A percentile compares a stretch with the other conserved stretches of the same genome.
Evolutionary conservation across 1,140 invertebrate genomes (phyloP).

Genomic region (Limonius californicus): DNA sequence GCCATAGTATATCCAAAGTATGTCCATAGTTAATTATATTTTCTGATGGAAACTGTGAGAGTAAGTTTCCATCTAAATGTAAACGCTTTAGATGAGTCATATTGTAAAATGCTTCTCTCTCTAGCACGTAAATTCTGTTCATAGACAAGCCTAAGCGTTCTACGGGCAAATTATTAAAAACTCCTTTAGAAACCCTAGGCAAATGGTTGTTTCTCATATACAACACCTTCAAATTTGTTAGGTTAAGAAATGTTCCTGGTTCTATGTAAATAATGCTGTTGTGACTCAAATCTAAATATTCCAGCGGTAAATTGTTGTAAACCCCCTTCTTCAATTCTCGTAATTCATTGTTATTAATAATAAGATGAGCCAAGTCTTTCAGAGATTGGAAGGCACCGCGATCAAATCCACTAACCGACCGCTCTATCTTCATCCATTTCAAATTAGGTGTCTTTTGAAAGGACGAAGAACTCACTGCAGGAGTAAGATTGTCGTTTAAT

Average conservation of each 20-base stretch:
- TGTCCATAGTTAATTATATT: background rate
- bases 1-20: slow-evolving; percentile 16
- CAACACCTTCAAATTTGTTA: slow-evolving; percentile 2
- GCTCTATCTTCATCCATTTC: too few relatives aligned
- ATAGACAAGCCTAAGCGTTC: slow-evolving; percentile 13
- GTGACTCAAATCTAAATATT: too few relatives aligned
- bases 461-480: background rate
- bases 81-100: slow-evolving; percentile 19
- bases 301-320: too few relatives aligned
- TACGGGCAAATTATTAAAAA: slow-evolving; percentile 21
- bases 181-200: background rate
- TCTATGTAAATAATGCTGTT: background rate
- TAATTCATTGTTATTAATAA: too few relatives aligned
- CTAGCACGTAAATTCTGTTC: slow-evolving; percentile 24
- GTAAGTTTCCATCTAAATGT: slow-evolving; percentile 17
- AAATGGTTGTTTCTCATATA: background rate
- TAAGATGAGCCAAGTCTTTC: too few relatives aligned
- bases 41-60: slow-evolving; percentile 16
- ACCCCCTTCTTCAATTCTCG: too few relatives aligned
- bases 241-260: slow-evolving; percentile 15
- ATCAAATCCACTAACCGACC: too few relatives aligned
- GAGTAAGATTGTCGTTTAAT: background rate
- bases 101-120: slow-evolving; percentile 17
- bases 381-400: too few relatives aligned
- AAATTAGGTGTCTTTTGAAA: too few relatives aligned